These are phyloP conservation scores for Setipinna tenuifilis DNA, from an alignment of 2,797 vertebrate species.

Conservation along the genomic window DNA sequence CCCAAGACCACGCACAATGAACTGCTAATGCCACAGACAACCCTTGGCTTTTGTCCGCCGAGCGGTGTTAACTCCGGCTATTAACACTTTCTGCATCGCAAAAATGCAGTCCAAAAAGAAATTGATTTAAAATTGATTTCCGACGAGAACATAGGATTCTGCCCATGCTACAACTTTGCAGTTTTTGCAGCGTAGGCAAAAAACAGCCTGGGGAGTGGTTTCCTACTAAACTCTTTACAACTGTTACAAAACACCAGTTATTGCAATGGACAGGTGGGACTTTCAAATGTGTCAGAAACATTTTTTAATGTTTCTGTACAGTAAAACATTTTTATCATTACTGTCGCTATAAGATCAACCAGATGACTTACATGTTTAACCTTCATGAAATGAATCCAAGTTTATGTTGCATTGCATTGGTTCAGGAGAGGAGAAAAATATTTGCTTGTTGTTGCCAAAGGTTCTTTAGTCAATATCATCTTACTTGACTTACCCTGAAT, in stretches of 20 bases:
- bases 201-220: not conserved
- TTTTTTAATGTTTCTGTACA: too few species aligned
- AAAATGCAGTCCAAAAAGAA: not conserved
- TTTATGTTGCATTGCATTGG: too few species aligned
- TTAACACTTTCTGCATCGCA: not conserved
- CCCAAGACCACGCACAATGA: not conserved
- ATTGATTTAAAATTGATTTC: conserved; percentile 1
- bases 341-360: not conserved
- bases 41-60: not conserved
- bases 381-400: too few species aligned
- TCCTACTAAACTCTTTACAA: not conserved
- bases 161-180: too few species aligned
- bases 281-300: not conserved
- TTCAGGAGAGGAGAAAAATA: not conserved
- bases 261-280: not conserved
- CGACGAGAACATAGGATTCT: too few species aligned
- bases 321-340: too few species aligned
- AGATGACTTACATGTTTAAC: too few species aligned
- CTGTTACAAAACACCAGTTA: not conserved
- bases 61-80: conserved; percentile 13
- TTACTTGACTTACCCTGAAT: too few species aligned
- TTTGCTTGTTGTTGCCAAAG: too few species aligned
- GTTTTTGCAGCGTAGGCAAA: not conserved
- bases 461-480: too few species aligned
- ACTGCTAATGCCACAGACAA: not conserved